phyloP scores from a whole-genome alignment of 2,888 invertebrate species.

The Drosophila peninsularis region DNA sequence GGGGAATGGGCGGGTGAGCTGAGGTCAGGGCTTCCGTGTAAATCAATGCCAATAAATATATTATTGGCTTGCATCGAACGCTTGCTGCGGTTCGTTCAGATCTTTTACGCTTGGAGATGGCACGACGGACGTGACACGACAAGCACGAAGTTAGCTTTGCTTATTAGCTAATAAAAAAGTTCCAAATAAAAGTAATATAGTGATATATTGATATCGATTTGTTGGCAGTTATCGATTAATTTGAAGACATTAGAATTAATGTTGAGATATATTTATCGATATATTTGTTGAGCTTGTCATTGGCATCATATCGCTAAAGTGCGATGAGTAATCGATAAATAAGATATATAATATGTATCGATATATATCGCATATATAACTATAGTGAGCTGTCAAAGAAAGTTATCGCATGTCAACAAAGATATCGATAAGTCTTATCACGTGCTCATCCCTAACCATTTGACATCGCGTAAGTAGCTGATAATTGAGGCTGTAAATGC shows the following conservation, averaged over 20 bases:
- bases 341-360: too few relatives aligned
- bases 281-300: too few relatives aligned
- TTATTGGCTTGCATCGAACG: slow-evolving; percentile 48
- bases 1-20: neutral
- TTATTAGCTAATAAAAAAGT: too few relatives aligned
- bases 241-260: too few relatives aligned
- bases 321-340: too few relatives aligned
- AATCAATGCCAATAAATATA: slow-evolving; percentile 68
- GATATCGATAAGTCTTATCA: slow-evolving; percentile 10
- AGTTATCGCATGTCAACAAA: too few relatives aligned
- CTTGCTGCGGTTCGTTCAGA: slow-evolving; percentile 12
- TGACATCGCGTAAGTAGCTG: slow-evolving; percentile 19
- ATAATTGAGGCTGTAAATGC: slow-evolving; percentile 48
- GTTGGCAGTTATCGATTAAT: too few relatives aligned
- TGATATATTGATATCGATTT: too few relatives aligned
- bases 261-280: too few relatives aligned
- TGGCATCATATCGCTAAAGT: too few relatives aligned
- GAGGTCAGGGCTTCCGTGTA: slow-evolving; percentile 28
- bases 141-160: too few relatives aligned
- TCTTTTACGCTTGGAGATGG: neutral
- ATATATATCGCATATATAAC: neutral
- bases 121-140: neutral
- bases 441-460: slow-evolving; percentile 5
- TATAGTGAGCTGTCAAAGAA: neutral
- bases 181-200: too few relatives aligned